phyloP scores from a whole-genome alignment of 30 jellyfish, hydroid and myxozoan species.

The Mastigias papua region DNA sequence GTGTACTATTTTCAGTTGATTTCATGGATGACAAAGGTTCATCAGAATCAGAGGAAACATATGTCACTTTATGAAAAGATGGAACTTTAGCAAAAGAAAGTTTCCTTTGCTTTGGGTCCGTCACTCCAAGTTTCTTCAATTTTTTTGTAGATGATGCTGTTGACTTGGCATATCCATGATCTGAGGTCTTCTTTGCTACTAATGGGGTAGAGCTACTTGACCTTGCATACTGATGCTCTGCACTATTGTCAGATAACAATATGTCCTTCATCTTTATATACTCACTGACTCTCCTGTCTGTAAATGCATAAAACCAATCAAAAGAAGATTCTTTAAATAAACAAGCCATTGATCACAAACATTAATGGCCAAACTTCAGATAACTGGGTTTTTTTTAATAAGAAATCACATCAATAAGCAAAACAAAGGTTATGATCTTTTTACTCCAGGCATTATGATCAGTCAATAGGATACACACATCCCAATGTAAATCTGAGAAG shows the following conservation, averaged over 20 bases:
- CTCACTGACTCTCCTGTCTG: not conserved
- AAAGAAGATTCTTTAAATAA: no score
- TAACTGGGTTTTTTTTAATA: no score
- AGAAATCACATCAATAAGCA: no score
- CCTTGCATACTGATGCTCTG: conserved; percentile 3
- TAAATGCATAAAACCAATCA: not conserved
- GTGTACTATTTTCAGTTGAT: not conserved
- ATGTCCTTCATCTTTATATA: conserved; percentile 4
- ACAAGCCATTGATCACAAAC: not conserved
- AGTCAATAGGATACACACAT: no score
- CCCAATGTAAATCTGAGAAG: no score
- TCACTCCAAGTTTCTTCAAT: not conserved
- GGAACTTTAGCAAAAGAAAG: conserved; percentile 48
- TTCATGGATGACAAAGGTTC: conserved; percentile 70
- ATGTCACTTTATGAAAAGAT: conserved; percentile 14
- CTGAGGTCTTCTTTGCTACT: not conserved
- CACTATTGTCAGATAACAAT: not conserved
- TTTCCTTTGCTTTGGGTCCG: conserved; percentile 31
- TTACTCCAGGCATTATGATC: no score
- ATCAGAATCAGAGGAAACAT: conserved; percentile 72
- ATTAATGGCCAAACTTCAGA: not conserved
- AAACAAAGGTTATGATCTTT: no score
- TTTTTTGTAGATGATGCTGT: conserved; percentile 11
- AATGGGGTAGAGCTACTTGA: not conserved
- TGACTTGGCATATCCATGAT: conserved; percentile 60